phyloP scores from a whole-genome alignment of 2,888 invertebrate genomes.

The Temnothorax rugatulus region DNA sequence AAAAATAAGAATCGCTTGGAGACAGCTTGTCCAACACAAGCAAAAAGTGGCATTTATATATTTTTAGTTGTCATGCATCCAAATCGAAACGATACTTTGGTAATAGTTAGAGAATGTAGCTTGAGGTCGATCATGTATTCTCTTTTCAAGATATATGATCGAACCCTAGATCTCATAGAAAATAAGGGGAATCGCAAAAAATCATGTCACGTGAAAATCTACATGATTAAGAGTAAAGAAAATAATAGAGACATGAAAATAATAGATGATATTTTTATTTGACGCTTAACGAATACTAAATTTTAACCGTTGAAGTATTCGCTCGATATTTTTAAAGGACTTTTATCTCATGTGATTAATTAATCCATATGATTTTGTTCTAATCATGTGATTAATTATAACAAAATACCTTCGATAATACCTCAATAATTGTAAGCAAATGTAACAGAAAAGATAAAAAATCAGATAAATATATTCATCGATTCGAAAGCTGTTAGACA shows the following conservation, averaged over 20 bases:
- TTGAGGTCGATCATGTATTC: not conserved
- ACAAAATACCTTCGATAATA: not conserved
- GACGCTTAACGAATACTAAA: not conserved
- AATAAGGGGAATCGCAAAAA: not conserved
- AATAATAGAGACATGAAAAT: conserved; percentile 10
- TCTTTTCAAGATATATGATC: too few relatives aligned
- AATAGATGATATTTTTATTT: not conserved
- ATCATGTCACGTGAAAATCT: not conserved
- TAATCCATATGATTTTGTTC: not conserved
- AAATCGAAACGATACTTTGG: not conserved
- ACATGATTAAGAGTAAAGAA: not conserved
- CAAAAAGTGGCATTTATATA: not conserved
- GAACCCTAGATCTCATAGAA: not conserved
- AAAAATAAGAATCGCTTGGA: not conserved
- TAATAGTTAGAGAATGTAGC: not conserved
- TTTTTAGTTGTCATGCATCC: conserved; percentile 1
- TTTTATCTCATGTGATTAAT: not conserved
- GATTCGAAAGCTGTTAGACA: conserved; percentile 30
- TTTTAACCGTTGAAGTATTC: not conserved
- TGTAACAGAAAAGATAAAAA: not conserved
- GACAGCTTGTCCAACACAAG: not conserved
- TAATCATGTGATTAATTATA: not conserved
- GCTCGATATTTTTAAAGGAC: not conserved
- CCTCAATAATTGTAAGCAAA: not conserved
- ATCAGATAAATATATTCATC: conserved; percentile 15